Base-by-base conservation (phyloP, 2,797 vertebrate species). In the Remorina albescens region DNA sequence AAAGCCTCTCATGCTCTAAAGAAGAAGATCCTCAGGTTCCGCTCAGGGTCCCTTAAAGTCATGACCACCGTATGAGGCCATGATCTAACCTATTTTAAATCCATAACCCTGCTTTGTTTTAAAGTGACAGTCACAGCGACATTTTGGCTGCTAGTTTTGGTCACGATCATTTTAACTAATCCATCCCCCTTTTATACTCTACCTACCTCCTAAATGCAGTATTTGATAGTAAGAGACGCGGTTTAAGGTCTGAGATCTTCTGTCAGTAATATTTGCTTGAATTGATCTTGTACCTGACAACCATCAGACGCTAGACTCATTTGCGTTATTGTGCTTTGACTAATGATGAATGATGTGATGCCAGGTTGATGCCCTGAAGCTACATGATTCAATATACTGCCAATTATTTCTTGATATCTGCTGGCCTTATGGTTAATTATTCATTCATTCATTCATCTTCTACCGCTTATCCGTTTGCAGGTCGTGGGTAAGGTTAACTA, bases 1-100 rank as follows among this genome's bases (percentile, higher is more conserved):
- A 98, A 98, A 92, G 97, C 97, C 2, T 98, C 97, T 0, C 96
- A 97, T 1, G 96, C 97, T 0, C 96, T 98, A 11, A 98, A 98
- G 90, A 98, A 96, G 82, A 98, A 98, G 92, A 98, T 98, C 37
- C 92, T 98, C 74, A 91, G 96, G 55, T 97, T 98, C 87, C 95
- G 96, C 44, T 96, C 97, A 0, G 96, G 96, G 46, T 97, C 97
- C 1, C 95, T 98, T 54, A 98, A 98, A 88, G 96, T 98, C 85
- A 98, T 98, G 96, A 98, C 97, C 0, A 97, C 97, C 0, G 97
- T 97, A 25, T 98, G 93, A 96, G 51, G 51, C 62, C 30, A n/a
- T 0, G 19, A 0, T 65, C 18, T 44, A 16, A 36, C 41, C 64
- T 30, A 18, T 42, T 68, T 82, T 8, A 42, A 60, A 74, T 18